phyloP scores from a whole-genome alignment of 2,113 vertebrate genomes.

The Eulemur rufifrons region DNA sequence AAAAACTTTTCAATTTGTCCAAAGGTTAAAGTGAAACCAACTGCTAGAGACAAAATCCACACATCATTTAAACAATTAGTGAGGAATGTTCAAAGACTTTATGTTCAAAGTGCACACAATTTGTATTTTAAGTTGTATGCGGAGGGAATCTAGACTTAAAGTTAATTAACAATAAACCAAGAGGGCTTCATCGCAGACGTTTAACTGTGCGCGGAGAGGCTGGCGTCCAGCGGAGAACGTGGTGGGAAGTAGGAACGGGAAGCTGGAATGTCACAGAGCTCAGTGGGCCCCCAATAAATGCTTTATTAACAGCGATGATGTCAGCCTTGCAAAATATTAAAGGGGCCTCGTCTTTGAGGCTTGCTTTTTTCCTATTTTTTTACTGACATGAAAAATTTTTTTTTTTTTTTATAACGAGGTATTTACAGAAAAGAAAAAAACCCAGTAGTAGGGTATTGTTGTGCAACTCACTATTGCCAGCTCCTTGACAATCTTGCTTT shows the following conservation, averaged over 20 bases:
- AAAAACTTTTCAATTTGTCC: conserved; percentile 75
- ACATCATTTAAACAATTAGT: conserved; percentile 77
- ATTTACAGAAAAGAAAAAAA: background rate
- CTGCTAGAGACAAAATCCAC: conserved; percentile 71
- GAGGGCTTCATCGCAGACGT: conserved; percentile 56
- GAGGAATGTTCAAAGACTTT: conserved; percentile 70
- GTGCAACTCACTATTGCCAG: background rate
- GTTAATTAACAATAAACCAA: conserved; percentile 76
- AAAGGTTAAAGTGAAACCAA: conserved; percentile 77
- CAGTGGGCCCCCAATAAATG: conserved; percentile 71
- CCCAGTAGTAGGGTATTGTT: background rate
- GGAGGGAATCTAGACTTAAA: conserved; percentile 65
- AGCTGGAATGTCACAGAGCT: conserved; percentile 45
- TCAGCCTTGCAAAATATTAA: conserved; percentile 70
- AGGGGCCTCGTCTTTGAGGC: background rate
- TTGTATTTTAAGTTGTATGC: conserved; percentile 73
- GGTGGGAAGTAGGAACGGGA: background rate
- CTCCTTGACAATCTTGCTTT: background rate
- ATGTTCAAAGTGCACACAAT: conserved; percentile 74
- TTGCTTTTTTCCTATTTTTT: conserved; percentile 54
- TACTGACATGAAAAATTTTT: background rate
- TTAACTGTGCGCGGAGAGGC: conserved; percentile 54
- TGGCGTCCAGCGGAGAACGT: conserved; percentile 52
- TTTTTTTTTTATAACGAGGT: background rate
- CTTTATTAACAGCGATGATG: conserved; percentile 69